Evolutionary conservation across 2,797 vertebrate genomes (phyloP), one percentile per base, ranked within the genome.

Genomic region (Myotis pilosus): DNA sequence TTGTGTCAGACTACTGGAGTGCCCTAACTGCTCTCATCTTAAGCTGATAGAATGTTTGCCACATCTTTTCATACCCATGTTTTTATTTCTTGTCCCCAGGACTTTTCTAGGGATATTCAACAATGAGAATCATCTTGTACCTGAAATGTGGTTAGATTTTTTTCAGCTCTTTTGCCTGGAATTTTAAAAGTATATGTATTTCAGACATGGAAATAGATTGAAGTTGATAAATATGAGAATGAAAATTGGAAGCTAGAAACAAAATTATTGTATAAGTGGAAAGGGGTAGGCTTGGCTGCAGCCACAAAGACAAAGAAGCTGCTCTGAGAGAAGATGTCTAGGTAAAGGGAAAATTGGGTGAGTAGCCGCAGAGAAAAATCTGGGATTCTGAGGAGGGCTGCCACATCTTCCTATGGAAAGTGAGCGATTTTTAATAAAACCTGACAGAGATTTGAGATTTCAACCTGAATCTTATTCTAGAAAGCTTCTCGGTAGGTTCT

Each of bases 171-270:
- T 89, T 15, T 69, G 5, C 11, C 20, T 60, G 51, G 47, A 55
- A 76, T 47, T 91, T 80, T 72, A 44, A 51, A 94, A 88, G 23
- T 53, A 30, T 74, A 57, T 30, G 3, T 13, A 82, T 66, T 84
- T 83, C 55, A 90, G 2, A 60, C 33, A 62, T 79, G 20, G 15
- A 57, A 79, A 47, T 57, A 66, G 3, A 19, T 66, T 53, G n/a
- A 51, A 60, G 2, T 33, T 44, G 78, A 53, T 28, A 30, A 41
- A 33, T 36, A 1, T 51, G 13, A 53, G n/a, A 57, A 57, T 69
- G 51, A 3, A 76, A 69, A 84, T 36, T 60, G 19, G 30, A 78
- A 62, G 6, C 6, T 44, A 44, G 57, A 91, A 55, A 53, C 3
- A 33, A 62, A 79, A 20, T n/a, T 25, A 4, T 44, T 66, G 11